Base-by-base conservation (phyloP, 2,888 invertebrate species). In the Operophtera brumata region DNA sequence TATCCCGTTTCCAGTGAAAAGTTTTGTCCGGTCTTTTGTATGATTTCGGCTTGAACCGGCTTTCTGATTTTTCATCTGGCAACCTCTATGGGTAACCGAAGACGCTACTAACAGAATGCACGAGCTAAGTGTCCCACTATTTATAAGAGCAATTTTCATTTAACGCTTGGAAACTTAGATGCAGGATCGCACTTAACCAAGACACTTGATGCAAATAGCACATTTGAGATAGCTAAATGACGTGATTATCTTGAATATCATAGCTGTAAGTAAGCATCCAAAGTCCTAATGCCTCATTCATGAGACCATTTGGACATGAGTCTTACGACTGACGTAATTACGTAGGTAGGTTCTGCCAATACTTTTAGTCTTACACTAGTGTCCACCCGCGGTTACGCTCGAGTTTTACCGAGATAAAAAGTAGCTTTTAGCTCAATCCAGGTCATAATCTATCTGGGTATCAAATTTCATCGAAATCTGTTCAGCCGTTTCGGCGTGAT, bases 191-290 rank as follows among this genome's bases (percentile, higher is more conserved):
- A 46, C 52, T 60, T 57, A 46, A 54, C 46, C 37, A 55, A 56
- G 51, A 58, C 52, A 60, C 50, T 58, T 53, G 59, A 62, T 46
- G 56, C 54, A 43, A 58, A 54, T 45, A 58, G 54, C 54, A 35
- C 54, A 52, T 59, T 47, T 51, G 55, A 64, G 64, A 64, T 62
- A 60, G 54, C 62, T 59, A 48, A 64, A 60, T 57, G 54, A 39
- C 37, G 57, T 59, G 52, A 65, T 65, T 57, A 62, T 65, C 59
- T 52, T 59, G 37, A 59, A 56, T 60, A 59, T 64, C 46, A 62
- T 55, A 47, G 61, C 58, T 56, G 35, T 55, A n/a, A n/a, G n/a
- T 58, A 57, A 56, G 50, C 55, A 62, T 53, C 53, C 43, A 47
- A 46, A 52, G 54, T 53, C 46, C 55, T 37, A 59, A 54, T 59